Evolutionary conservation across 2,113 vertebrate species (phyloP).

Genomic region (Salvelinus namaycush): DNA sequence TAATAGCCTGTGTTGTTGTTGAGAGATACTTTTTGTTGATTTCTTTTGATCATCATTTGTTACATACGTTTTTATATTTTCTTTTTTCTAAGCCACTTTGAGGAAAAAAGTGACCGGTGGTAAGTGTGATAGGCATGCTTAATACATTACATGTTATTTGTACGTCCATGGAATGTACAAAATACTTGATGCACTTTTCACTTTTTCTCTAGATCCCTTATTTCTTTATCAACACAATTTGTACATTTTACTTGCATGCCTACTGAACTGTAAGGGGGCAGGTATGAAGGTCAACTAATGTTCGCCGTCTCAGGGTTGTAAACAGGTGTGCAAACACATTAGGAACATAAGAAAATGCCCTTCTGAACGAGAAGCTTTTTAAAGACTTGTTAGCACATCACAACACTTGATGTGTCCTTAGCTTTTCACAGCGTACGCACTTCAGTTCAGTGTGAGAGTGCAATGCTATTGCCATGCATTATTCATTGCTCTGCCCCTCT

Average conservation of each 20-base stretch:
- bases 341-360: background rate
- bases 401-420: too few species aligned
- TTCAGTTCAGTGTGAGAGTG: constrained; percentile 9
- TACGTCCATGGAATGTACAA: background rate
- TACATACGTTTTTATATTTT: too few species aligned
- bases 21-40: constrained; percentile 58
- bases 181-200: background rate
- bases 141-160: background rate
- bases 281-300: too few species aligned
- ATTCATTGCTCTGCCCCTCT: constrained; percentile 32
- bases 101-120: constrained; percentile 88
- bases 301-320: too few species aligned
- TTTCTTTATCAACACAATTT: background rate
- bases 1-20: background rate
- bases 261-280: too few species aligned
- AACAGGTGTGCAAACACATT: background rate
- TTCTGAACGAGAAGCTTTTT: background rate
- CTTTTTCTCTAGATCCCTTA: too few species aligned
- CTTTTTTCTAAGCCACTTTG: constrained; percentile 79
- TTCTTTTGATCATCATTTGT: too few species aligned
- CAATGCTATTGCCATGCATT: constrained; percentile 30
- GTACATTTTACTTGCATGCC: background rate
- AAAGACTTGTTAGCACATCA: background rate
- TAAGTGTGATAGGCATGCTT: constrained; percentile 40
- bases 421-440: background rate